Percentiles rank a stretch among this genome's conserved stretches.
These are phyloP conservation scores for Lophius piscatorius DNA, from an alignment of 2,113 vertebrate genomes.

Conservation along the genomic window DNA sequence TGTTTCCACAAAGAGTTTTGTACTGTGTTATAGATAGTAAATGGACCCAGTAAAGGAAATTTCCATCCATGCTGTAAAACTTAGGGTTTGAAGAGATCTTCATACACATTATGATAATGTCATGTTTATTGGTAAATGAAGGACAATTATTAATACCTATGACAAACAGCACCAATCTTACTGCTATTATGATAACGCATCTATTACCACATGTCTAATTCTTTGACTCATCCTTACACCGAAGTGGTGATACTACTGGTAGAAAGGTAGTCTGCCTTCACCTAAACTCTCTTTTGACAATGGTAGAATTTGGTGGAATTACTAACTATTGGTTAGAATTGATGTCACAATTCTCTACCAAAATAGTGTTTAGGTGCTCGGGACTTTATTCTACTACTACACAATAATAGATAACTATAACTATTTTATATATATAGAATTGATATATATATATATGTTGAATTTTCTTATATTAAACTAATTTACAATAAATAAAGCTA, in stretches of 20 bases:
- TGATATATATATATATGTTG: neutral
- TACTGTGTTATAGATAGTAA: neutral
- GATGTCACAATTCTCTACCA: too few species aligned
- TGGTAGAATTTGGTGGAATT: too few species aligned
- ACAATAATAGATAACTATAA: too few species aligned
- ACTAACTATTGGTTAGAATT: too few species aligned
- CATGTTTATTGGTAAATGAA: neutral
- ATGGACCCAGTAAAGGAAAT: neutral
- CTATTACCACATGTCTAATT: neutral
- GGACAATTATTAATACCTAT: neutral
- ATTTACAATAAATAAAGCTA: neutral
- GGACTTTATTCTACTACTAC: too few species aligned
- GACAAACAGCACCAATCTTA: neutral
- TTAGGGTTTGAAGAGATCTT: neutral
- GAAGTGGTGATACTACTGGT: too few species aligned
- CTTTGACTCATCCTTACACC: neutral
- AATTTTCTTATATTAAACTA: neutral
- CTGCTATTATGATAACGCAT: neutral
- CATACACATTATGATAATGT: neutral
- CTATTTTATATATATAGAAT: neutral
- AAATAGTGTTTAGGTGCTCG: too few species aligned
- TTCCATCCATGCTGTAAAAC: neutral
- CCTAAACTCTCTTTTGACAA: too few species aligned
- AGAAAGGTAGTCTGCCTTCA: too few species aligned
- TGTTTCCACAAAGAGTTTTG: neutral